Percentiles rank a stretch among this genome's conserved stretches.
phyloP scores from a whole-genome alignment of 2,113 vertebrate species.

The Aphelocoma coerulescens region DNA sequence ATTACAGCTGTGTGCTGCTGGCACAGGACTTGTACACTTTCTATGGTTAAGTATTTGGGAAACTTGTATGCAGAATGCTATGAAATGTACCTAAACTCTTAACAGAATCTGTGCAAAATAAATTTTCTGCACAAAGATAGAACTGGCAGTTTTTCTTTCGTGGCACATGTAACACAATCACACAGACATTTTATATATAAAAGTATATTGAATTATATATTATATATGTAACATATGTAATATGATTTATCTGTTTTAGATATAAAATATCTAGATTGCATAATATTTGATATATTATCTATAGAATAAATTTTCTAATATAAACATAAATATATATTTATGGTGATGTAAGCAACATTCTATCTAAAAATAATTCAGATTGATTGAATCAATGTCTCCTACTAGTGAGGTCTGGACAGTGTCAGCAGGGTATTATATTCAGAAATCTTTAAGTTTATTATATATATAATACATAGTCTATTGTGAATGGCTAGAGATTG shows the following conservation, averaged over 20 bases:
- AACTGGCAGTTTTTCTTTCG: background rate
- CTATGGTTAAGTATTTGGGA: background rate
- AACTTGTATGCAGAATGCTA: background rate
- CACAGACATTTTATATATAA: background rate
- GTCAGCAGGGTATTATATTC: background rate
- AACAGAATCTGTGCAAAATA: slow-evolving; percentile 5
- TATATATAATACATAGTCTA: too few relatives aligned
- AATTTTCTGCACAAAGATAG: background rate
- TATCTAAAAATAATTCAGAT: background rate
- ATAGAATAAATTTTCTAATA: background rate
- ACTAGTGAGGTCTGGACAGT: background rate
- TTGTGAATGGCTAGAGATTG: background rate
- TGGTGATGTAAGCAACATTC: background rate
- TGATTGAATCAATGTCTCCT: background rate
- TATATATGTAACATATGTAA: background rate
- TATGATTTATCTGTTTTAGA: background rate
- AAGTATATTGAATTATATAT: background rate
- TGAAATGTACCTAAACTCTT: background rate
- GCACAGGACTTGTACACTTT: background rate
- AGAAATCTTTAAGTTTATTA: background rate
- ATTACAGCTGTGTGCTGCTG: background rate
- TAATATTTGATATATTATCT: background rate
- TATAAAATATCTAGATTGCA: background rate
- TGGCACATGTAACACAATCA: background rate
- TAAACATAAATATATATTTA: background rate